Percentiles rank a stretch among this genome's conserved stretches.
Conservation (phyloP, 2,113 vertebrate genomes). For the Ceratotherium simum region DNA sequence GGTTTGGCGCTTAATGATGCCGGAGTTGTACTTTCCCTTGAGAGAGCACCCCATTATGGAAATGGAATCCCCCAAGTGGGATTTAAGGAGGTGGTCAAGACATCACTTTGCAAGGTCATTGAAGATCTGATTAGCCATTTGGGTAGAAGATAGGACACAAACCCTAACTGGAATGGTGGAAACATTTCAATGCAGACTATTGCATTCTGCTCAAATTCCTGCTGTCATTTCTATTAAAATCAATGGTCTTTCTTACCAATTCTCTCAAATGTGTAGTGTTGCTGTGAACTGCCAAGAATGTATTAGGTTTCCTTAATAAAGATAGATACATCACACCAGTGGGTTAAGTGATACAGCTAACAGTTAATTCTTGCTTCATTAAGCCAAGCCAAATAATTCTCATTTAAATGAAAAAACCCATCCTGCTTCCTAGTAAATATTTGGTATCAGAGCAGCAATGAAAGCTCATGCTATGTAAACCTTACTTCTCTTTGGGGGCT, state of each 20-base stretch:
- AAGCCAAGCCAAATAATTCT: slow-evolving; percentile 74
- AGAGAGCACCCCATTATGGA: background rate
- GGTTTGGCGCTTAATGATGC: background rate
- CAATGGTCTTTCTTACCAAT: slow-evolving; percentile 45
- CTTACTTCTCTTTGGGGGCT: background rate
- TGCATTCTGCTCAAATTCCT: slow-evolving; percentile 54
- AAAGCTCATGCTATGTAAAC: slow-evolving; percentile 22
- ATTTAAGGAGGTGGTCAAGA: background rate
- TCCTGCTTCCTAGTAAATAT: slow-evolving; percentile 71
- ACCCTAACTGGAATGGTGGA: background rate
- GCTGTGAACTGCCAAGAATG: slow-evolving; percentile 61
- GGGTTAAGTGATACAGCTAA: slow-evolving; percentile 63
- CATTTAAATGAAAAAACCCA: slow-evolving; percentile 69
- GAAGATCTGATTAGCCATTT: background rate
- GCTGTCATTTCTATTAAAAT: slow-evolving; percentile 55
- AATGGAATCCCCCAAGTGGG: background rate
- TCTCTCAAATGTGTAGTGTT: slow-evolving; percentile 53
- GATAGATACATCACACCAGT: slow-evolving; percentile 75
- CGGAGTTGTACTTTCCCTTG: background rate
- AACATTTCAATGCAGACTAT: background rate
- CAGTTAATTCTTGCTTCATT: slow-evolving; percentile 78
- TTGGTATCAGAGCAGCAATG: slow-evolving; percentile 68
- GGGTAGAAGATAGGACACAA: background rate
- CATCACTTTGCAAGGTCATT: background rate
- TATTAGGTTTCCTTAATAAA: slow-evolving; percentile 73